Conservation (phyloP, 2,888 invertebrate genomes). For the Calameuta idolon region DNA sequence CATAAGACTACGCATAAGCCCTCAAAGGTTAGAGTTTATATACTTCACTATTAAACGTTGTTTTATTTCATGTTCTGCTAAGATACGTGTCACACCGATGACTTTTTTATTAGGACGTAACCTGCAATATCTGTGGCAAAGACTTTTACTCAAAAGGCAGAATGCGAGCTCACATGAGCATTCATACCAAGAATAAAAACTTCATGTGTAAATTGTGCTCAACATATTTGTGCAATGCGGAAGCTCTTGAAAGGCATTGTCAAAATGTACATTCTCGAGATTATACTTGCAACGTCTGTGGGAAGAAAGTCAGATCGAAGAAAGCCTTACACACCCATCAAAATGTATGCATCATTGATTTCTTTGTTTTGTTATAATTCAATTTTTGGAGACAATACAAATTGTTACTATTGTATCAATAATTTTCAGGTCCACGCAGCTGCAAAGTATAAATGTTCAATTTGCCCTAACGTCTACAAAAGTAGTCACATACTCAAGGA, state of each 20-base stretch:
- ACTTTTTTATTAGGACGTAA: slow-evolving; percentile 42
- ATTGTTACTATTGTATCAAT: slow-evolving; percentile 4
- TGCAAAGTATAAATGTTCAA: slow-evolving; percentile 48
- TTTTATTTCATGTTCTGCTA: slow-evolving; percentile 8
- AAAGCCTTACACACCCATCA: slow-evolving; percentile 55
- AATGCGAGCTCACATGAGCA: slow-evolving; percentile 51
- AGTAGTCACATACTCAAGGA: slow-evolving; percentile 56
- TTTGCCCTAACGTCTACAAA: slow-evolving; percentile 55
- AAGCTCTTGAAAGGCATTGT: slow-evolving; percentile 47
- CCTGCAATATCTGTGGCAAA: slow-evolving; percentile 49
- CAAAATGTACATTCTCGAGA: slow-evolving; percentile 48
- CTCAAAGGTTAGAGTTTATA: slow-evolving; percentile 32
- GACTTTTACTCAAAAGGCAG: slow-evolving; percentile 51
- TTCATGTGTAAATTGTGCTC: slow-evolving; percentile 54
- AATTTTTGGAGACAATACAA: not conserved
- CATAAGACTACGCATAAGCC: slow-evolving; percentile 51
- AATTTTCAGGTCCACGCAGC: slow-evolving; percentile 47
- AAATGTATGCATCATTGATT: slow-evolving; percentile 38
- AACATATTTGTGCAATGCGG: slow-evolving; percentile 45
- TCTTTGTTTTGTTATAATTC: too few species aligned
- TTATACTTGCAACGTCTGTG: slow-evolving; percentile 50
- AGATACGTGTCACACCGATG: not conserved
- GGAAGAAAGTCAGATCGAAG: slow-evolving; percentile 45
- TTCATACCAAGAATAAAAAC: slow-evolving; percentile 50
- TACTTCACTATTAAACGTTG: slow-evolving; percentile 23